Conservation (phyloP, 2,888 invertebrate genomes). For the Mythimna impura region DNA sequence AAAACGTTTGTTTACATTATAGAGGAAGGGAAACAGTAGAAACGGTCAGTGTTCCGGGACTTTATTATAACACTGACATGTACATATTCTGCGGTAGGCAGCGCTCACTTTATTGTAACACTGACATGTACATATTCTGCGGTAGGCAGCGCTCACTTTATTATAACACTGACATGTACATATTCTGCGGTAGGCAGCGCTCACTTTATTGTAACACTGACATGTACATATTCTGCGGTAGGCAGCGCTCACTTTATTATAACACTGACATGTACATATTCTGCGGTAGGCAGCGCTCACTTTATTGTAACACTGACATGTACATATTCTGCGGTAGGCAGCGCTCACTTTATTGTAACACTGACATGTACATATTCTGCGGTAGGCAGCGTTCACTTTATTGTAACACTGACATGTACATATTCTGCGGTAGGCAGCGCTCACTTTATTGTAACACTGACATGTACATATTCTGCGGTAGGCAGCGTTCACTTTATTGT, state of each 20-base stretch:
- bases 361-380: no score
- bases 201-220: not conserved
- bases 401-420: no score
- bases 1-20: conserved; percentile 27
- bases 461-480: no score
- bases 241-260: not conserved
- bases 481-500: no score
- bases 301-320: no score
- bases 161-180: not conserved
- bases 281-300: no score
- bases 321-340: no score
- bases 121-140: not conserved
- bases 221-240: not conserved
- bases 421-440: no score
- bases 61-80: not conserved
- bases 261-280: no score
- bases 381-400: no score
- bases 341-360: no score
- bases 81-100: not conserved
- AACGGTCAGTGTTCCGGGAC: not conserved
- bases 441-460: no score
- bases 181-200: not conserved
- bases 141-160: not conserved
- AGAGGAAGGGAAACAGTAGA: conserved; percentile 3
- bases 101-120: not conserved